Conservation (phyloP, 2,113 vertebrate genomes). For the Lepus timidus region DNA sequence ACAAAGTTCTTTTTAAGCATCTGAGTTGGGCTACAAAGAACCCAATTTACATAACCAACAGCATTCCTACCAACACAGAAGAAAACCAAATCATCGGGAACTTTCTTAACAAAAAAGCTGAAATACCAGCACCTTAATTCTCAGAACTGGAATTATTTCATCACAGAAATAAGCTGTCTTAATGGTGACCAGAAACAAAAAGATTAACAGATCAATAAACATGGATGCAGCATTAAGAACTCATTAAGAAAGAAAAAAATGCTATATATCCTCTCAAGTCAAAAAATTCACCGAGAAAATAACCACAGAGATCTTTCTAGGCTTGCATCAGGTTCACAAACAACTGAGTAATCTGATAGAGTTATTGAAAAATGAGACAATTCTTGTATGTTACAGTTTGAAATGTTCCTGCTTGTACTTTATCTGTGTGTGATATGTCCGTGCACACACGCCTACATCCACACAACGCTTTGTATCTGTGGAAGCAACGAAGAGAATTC, state of each 20-base stretch:
- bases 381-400: neutral
- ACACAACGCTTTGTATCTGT: neutral
- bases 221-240: neutral
- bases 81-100: constrained; percentile 36
- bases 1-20: constrained; percentile 19
- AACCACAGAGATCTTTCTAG: neutral
- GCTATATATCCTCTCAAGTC: neutral
- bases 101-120: constrained; percentile 32
- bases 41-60: constrained; percentile 5
- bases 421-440: neutral
- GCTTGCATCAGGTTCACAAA: constrained; percentile 15
- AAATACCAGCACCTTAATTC: constrained; percentile 37
- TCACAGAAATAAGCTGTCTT: neutral
- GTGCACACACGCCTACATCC: neutral
- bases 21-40: constrained; percentile 25
- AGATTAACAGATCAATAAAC: neutral
- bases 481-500: constrained; percentile 35
- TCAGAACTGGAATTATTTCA: constrained; percentile 10
- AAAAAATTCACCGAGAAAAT: neutral
- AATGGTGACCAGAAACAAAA: constrained; percentile 31
- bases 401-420: neutral
- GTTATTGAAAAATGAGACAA: neutral
- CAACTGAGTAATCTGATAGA: neutral
- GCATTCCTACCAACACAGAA: neutral
- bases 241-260: neutral